Evolutionary conservation across 2,113 vertebrate genomes (phyloP).

Genomic region (Xiphophorus maculatus): DNA sequence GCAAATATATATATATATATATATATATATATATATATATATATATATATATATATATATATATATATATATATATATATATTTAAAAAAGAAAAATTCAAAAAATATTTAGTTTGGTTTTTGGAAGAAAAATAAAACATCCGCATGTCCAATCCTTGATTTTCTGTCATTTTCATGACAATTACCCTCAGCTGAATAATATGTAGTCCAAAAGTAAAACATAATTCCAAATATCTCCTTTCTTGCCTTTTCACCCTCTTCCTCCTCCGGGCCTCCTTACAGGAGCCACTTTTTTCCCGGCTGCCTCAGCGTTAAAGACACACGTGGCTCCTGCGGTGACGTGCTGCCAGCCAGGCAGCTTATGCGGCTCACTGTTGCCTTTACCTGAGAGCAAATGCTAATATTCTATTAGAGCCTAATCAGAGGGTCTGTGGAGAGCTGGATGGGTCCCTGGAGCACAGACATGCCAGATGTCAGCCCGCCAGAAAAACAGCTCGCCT

Average conservation of each 20-base stretch:
- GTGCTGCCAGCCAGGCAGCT: constrained; percentile 68
- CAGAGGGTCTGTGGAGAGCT: constrained; percentile 84
- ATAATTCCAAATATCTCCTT: constrained; percentile 17
- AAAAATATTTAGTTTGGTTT: constrained; percentile 26
- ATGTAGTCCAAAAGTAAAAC: constrained; percentile 28
- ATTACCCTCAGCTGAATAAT: constrained; percentile 17
- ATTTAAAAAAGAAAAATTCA: not conserved
- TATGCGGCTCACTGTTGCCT: constrained; percentile 75
- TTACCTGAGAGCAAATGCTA: constrained; percentile 86
- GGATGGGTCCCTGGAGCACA: constrained; percentile 83
- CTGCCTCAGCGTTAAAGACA: constrained; percentile 67
- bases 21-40: not conserved
- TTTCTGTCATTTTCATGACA: constrained; percentile 4
- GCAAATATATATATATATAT: not conserved
- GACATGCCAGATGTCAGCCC: constrained; percentile 85
- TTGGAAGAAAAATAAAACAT: not conserved
- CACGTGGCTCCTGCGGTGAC: constrained; percentile 70
- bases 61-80: not conserved
- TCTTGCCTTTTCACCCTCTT: constrained; percentile 15
- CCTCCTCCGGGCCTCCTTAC: constrained; percentile 47
- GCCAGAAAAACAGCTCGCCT: constrained; percentile 84
- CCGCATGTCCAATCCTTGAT: not conserved
- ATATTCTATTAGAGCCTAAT: constrained; percentile 90
- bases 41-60: not conserved
- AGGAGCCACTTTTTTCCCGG: constrained; percentile 16